phyloP scores from a whole-genome alignment of 2,888 invertebrate species.

The Acleris sparsana region DNA sequence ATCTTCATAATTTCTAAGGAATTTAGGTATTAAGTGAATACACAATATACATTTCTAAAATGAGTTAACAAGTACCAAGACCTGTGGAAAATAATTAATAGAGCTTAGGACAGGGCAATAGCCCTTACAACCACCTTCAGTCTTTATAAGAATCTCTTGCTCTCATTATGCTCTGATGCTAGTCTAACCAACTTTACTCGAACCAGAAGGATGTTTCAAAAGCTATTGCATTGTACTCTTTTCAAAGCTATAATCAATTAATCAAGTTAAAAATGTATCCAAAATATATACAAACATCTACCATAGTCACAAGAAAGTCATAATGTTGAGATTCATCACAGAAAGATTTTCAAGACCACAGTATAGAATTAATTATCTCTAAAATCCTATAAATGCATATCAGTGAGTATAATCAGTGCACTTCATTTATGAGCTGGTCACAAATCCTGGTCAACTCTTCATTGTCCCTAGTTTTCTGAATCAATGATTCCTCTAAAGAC shows the following conservation, averaged over 20 bases:
- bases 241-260: conserved; percentile 9
- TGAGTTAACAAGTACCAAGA: conserved; percentile 25
- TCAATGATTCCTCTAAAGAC: conserved; percentile 91
- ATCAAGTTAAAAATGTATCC: conserved; percentile 13
- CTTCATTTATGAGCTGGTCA: conserved; percentile 92
- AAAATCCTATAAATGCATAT: conserved; percentile 23
- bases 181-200: too few species aligned
- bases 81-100: conserved; percentile 15
- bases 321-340: conserved; percentile 56
- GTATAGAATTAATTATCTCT: conserved; percentile 25
- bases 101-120: background rate
- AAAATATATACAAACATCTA: conserved; percentile 21
- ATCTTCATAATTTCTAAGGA: conserved; percentile 9
- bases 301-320: conserved; percentile 45
- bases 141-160: too few species aligned
- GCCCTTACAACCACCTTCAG: too few species aligned
- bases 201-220: too few species aligned
- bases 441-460: conserved; percentile 94
- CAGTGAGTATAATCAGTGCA: conserved; percentile 50
- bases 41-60: conserved; percentile 29
- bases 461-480: conserved; percentile 95
- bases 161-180: too few species aligned
- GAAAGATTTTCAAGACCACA: conserved; percentile 45
- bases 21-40: conserved; percentile 14
- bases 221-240: too few species aligned